Conservation (phyloP, 2,888 invertebrate species). For the Gisinianus flammeolus region DNA sequence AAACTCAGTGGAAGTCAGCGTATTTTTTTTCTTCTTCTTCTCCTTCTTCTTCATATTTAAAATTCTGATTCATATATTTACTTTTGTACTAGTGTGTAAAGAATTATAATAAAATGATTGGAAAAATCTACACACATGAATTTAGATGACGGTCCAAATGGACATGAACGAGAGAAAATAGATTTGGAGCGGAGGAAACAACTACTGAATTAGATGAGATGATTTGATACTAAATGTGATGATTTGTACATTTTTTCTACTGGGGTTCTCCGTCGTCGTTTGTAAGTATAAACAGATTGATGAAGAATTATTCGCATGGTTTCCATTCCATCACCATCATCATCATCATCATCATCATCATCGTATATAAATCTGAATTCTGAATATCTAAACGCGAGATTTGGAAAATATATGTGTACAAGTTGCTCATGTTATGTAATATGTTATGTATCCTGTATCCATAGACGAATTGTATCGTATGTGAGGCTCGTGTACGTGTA, state of each 20-base stretch:
- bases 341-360: background rate
- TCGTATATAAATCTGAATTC: background rate
- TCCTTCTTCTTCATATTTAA: too few species aligned
- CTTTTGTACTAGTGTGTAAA: too few species aligned
- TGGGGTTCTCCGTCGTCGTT: background rate
- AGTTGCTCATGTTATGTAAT: slow-evolving; percentile 1
- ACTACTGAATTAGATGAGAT: slow-evolving; percentile 7
- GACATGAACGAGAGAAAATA: background rate
- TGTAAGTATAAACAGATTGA: too few species aligned
- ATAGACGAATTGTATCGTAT: slow-evolving; percentile 5
- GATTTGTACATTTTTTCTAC: slow-evolving; percentile 21
- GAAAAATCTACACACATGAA: too few species aligned
- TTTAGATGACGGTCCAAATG: background rate
- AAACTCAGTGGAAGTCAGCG: too few species aligned
- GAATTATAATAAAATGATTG: too few species aligned
- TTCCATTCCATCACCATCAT: background rate
- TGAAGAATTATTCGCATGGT: background rate
- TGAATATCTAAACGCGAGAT: background rate
- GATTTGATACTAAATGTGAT: slow-evolving; percentile 42
- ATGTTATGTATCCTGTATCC: background rate
- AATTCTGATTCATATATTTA: too few species aligned
- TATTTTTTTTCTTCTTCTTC: too few species aligned
- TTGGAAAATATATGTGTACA: background rate
- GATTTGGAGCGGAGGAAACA: slow-evolving; percentile 13
- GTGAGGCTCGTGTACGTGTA: background rate